Evolutionary conservation across 2,888 invertebrate species (phyloP).

Genomic region (Ceriagrion tenellum): DNA sequence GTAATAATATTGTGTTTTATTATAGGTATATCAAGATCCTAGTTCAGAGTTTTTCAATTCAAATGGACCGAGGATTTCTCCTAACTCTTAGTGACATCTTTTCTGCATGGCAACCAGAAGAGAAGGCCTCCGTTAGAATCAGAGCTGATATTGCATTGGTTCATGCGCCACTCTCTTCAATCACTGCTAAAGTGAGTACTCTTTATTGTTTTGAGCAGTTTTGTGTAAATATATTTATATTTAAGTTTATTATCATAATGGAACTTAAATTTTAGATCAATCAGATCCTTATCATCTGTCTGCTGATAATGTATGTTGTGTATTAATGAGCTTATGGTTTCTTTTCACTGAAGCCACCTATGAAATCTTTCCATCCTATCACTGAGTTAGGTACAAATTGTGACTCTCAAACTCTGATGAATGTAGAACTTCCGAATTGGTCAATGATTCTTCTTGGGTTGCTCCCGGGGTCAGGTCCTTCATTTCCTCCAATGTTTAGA

Average conservation of each 20-base stretch:
- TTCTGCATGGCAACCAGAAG: conserved; percentile 81
- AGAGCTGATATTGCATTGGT: conserved; percentile 81
- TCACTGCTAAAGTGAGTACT: conserved; percentile 77
- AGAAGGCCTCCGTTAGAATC: conserved; percentile 81
- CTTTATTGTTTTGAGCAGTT: neutral
- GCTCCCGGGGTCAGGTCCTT: too few species aligned
- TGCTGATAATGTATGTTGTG: too few species aligned
- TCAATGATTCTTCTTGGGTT: too few species aligned
- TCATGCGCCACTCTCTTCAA: conserved; percentile 81
- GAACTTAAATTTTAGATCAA: too few species aligned
- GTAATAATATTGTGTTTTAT: conserved; percentile 68
- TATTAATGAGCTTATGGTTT: too few species aligned
- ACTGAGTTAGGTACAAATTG: too few species aligned
- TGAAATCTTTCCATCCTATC: too few species aligned
- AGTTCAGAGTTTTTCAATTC: conserved; percentile 84
- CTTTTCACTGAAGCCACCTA: too few species aligned
- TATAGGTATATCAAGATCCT: conserved; percentile 81
- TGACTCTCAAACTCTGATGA: too few species aligned
- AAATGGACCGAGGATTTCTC: conserved; percentile 85
- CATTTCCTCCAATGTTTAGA: too few species aligned
- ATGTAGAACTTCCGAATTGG: too few species aligned
- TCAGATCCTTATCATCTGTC: too few species aligned
- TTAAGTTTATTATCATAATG: neutral
- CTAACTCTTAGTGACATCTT: conserved; percentile 83
- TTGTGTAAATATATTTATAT: neutral